Percentiles rank a stretch among this genome's conserved stretches.
Conservation (phyloP, 23 tunicate species). For the Styela clava region DNA sequence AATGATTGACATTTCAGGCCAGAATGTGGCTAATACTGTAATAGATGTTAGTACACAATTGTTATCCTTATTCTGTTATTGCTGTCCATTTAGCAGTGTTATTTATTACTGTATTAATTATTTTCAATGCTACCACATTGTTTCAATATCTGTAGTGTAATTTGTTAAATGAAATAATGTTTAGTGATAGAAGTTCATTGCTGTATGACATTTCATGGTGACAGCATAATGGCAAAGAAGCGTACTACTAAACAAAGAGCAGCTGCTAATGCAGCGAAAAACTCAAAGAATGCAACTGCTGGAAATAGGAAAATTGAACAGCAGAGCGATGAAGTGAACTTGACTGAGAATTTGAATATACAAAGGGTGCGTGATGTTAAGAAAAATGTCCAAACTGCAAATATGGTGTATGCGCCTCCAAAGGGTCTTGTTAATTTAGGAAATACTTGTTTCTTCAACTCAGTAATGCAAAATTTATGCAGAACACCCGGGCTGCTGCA, state of each 20-base stretch:
- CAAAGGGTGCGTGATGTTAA: not conserved
- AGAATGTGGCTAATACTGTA: no score
- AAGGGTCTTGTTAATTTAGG: slow-evolving; percentile 69
- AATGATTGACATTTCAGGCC: no score
- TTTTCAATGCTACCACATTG: no score
- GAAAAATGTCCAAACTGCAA: no score
- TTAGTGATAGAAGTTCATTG: no score
- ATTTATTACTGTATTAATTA: no score
- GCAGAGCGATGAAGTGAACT: not conserved
- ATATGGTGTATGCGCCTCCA: slow-evolving; percentile 18
- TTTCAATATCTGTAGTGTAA: no score
- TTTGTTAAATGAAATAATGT: no score
- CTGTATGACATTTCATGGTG: no score
- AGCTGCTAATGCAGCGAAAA: not conserved
- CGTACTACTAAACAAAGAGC: slow-evolving; percentile 19
- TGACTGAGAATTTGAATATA: not conserved
- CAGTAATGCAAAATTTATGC: slow-evolving; percentile 51
- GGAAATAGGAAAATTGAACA: not conserved
- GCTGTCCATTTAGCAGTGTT: no score
- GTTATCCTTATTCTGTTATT: no score
- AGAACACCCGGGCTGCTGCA: slow-evolving; percentile 21
- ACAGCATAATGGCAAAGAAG: slow-evolving; percentile 21
- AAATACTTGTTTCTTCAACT: slow-evolving; percentile 83
- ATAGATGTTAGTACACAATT: no score
- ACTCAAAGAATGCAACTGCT: not conserved